Evolutionary conservation across 2,113 vertebrate species (phyloP), one percentile per base, ranked within the genome.

Genomic region (Egretta garzetta): DNA sequence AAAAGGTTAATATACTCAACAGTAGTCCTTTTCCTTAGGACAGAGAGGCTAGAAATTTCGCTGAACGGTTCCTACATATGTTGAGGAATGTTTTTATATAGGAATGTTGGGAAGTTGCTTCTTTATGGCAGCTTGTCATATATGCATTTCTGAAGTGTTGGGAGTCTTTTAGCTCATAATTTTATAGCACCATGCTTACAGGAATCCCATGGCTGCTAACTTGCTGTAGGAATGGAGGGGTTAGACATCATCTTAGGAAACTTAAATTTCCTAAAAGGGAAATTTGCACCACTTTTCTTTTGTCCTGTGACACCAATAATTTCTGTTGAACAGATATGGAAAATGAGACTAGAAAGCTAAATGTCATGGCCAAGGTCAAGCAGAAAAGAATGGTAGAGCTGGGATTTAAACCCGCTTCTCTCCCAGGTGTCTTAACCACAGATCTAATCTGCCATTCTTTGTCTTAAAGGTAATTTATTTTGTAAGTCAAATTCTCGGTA

Each of bases 381-480:
- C 32, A 80, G 58, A 53, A 91, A 91, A 83, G 32, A 90, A 85
- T 89, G n/a, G n/a, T 17, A 85, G 88, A 85, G n/a, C 2, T 82
- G 77, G 81, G 70, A 94, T 91, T 95, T 87, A 89, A 92, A 93
- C 22, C 33, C 53, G 50, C 28, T 87, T 97, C 45, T 96, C 80
- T 95, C 91, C 66, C 49, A 89, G 89, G 95, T 91, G 37, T 89
- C 53, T 85, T 95, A 94, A 95, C 41, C 19, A 64, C 74, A 94
- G 91, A 84, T 75, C 53, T 94, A 93, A 93, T 91, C 70, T 96
- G 64, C 77, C 45, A 50, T 93, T 94, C 84, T 93, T 96, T 94
- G 60, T 89, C 76, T 89, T 94, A 89, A 72, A 96, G 45, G 49
- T 91, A 92, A 97, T 97, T 93, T 96, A 91, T 87, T 96, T 94